phyloP scores from a whole-genome alignment of 2,888 invertebrate genomes.

The Dusona sp. region DNA sequence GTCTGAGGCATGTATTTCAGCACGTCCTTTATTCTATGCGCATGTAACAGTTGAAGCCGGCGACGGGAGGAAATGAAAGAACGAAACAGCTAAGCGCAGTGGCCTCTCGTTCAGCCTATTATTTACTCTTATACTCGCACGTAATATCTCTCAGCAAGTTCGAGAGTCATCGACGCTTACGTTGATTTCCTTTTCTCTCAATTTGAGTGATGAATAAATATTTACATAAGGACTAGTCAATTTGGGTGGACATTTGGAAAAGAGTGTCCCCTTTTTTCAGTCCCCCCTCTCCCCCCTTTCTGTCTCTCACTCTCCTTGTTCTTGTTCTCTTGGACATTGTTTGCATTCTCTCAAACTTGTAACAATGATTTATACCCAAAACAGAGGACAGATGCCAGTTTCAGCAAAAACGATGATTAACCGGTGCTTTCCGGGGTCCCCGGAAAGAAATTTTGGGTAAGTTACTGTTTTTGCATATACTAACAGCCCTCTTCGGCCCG shows the following conservation, averaged over 20 bases:
- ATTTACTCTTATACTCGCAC: constrained; percentile 44
- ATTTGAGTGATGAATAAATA: constrained; percentile 61
- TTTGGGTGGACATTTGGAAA: constrained; percentile 24
- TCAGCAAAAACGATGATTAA: no score
- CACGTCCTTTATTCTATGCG: neutral
- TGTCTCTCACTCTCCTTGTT: no score
- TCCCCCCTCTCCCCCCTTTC: constrained; percentile 43
- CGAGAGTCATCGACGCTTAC: constrained; percentile 22
- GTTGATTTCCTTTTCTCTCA: constrained; percentile 32
- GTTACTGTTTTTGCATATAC: no score
- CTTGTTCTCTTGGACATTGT: no score
- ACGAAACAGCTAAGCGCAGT: constrained; percentile 31
- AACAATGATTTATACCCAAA: no score
- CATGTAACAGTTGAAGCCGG: neutral
- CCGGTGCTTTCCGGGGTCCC: no score
- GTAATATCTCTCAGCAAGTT: neutral
- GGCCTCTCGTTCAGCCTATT: constrained; percentile 34
- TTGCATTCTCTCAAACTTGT: no score
- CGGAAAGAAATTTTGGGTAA: no score
- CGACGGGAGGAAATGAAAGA: constrained; percentile 41
- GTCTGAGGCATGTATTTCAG: neutral
- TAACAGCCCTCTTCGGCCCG: no score
- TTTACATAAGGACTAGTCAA: constrained; percentile 59
- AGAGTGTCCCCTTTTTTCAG: neutral
- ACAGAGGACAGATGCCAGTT: no score